Evolutionary conservation across 2,888 invertebrate species (phyloP).

Genomic region (Linnaemya tessellans): DNA sequence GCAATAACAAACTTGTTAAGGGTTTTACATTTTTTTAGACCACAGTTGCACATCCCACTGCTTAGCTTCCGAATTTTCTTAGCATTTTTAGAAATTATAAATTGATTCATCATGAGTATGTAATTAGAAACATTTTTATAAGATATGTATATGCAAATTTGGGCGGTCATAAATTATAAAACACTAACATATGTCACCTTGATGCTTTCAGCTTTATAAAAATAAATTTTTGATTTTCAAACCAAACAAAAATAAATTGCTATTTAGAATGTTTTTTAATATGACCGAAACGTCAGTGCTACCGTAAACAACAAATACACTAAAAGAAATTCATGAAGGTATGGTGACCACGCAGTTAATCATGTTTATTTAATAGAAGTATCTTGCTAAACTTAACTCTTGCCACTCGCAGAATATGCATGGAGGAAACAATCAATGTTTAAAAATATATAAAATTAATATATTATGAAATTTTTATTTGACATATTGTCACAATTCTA

Average conservation of each 20-base stretch:
- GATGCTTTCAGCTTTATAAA: constrained; percentile 54
- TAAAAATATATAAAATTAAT: too few species aligned
- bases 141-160: constrained; percentile 46
- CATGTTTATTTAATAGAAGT: too few species aligned
- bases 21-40: too few species aligned
- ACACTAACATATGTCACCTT: constrained; percentile 61
- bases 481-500: too few species aligned
- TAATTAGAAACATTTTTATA: neutral
- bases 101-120: neutral
- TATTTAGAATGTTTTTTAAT: neutral
- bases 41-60: too few species aligned
- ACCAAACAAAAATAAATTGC: constrained; percentile 8
- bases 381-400: too few species aligned
- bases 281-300: neutral
- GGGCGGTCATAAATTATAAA: constrained; percentile 34
- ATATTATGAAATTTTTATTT: too few species aligned
- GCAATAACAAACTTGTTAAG: too few species aligned
- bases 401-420: too few species aligned
- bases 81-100: neutral
- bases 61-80: neutral
- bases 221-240: constrained; percentile 17
- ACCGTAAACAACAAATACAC: constrained; percentile 21
- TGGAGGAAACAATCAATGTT: too few species aligned
- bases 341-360: too few species aligned
- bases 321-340: neutral